Base-by-base conservation (phyloP, 2,113 vertebrate species). In the Onychostruthus taczanowskii region DNA sequence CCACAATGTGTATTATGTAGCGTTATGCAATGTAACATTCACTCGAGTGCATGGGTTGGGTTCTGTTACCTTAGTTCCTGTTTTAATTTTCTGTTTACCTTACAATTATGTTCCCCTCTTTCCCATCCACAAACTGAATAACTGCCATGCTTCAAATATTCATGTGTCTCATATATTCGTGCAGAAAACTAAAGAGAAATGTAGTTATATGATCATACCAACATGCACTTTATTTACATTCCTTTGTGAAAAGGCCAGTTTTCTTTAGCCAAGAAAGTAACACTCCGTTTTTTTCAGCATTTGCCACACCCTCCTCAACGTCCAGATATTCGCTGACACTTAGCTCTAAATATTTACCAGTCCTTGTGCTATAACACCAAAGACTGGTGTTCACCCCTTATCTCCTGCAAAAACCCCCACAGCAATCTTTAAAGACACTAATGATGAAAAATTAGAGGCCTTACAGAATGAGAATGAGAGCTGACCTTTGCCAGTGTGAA, bases 371-470 rank as follows among this genome's bases (percentile, higher is more conserved):
- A 30, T 37, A 49, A 46, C 16, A 27, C 33, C 31, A 41, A 16
- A 41, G 79, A 47, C 13, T 16, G 41, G 23, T 11, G 47, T n/a
- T 86, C 85, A 56, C 14, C 49, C 62, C 17, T 94, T 91, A 46
- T 62, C 58, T 87, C 62, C 72, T 50, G 49, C 13, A 11, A 93
- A 93, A 84, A 27, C 6, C 37, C 67, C 33, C 3, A 5, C 1
- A 46, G 79, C 30, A 84, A 88, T 90, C 68, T 86, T 66, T 67
- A 68, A 81, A 81, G 72, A 77, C 0, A 0, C 44, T 95, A 95
- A 96, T 78, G 47, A 93, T 94, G 90, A 97, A 97, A 94, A 96
- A 95, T 94, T 95, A 93, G 85, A 92, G 73, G 79, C 85, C 64
- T 86, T 94, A 84, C 49, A 64, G 78, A 92, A 82, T 22, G 50